phyloP scores from a whole-genome alignment of 2,888 invertebrate species.

The Schizotus pectinicornis region DNA sequence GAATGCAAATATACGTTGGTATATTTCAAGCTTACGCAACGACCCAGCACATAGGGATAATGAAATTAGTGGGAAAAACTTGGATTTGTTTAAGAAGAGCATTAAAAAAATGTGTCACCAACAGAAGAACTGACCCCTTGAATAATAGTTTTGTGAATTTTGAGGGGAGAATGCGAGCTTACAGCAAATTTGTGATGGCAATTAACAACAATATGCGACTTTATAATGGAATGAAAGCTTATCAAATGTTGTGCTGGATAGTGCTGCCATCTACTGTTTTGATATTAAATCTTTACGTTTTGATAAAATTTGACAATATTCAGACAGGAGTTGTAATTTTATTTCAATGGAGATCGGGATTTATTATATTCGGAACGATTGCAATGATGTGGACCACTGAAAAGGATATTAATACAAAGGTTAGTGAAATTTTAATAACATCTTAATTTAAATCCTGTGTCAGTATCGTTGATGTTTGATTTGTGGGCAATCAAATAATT shows the following conservation, averaged over 20 bases:
- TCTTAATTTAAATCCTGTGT: no score
- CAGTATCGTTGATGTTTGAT: no score
- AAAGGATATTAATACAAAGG: neutral
- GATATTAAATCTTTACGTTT: constrained; percentile 3
- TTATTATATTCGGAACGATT: neutral
- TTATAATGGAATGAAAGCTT: neutral
- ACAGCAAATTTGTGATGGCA: constrained; percentile 1
- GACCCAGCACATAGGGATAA: no score
- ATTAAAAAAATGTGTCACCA: no score
- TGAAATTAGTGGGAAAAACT: no score
- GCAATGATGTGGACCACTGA: neutral
- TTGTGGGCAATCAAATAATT: no score
- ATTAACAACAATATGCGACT: neutral
- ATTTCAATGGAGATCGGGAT: neutral
- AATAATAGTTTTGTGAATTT: no score
- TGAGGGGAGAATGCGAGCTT: neutral
- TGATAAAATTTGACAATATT: neutral
- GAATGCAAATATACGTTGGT: no score
- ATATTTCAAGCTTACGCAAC: no score
- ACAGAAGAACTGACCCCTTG: no score
- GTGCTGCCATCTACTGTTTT: neutral
- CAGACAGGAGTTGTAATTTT: neutral
- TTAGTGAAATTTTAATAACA: neutral
- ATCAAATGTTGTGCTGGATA: neutral
- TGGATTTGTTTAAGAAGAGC: no score